Conservation (phyloP, 2,113 vertebrate genomes). For the Nanger granti region DNA sequence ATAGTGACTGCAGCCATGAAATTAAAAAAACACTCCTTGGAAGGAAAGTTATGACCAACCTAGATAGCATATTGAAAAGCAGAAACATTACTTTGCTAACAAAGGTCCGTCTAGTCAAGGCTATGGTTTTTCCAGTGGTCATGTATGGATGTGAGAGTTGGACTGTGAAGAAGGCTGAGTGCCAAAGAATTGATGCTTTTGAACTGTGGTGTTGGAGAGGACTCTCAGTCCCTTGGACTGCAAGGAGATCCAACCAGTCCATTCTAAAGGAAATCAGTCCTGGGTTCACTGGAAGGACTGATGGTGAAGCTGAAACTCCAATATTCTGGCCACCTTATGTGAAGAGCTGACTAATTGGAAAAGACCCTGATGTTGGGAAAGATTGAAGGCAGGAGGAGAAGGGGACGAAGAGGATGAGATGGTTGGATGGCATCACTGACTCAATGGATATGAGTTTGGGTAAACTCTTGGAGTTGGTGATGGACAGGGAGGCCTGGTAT, state of each 20-base stretch:
- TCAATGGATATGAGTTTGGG: too few relatives aligned
- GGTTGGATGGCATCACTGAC: too few relatives aligned
- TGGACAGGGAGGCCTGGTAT: too few relatives aligned
- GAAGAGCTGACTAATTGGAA: too few relatives aligned
- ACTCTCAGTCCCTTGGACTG: background rate
- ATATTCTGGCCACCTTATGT: too few relatives aligned
- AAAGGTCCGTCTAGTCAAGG: background rate
- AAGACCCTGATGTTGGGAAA: too few relatives aligned
- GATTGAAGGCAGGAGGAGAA: too few relatives aligned
- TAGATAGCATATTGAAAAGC: background rate
- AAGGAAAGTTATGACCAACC: background rate
- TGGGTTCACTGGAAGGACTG: background rate
- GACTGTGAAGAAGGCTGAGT: background rate
- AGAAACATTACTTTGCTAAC: background rate
- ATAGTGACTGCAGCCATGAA: too few relatives aligned
- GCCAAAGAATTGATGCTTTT: background rate
- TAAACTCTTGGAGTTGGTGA: too few relatives aligned
- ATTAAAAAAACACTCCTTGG: background rate
- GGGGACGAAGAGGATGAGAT: too few relatives aligned
- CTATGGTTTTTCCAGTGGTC: background rate
- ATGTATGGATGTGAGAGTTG: background rate
- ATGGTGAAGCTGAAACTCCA: background rate
- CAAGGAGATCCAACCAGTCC: background rate
- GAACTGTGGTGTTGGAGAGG: background rate
- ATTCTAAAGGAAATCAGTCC: background rate